Evolutionary conservation across 2,113 vertebrate genomes (phyloP), one percentile per base, ranked within the genome.

Genomic region (Callipepla californica): DNA sequence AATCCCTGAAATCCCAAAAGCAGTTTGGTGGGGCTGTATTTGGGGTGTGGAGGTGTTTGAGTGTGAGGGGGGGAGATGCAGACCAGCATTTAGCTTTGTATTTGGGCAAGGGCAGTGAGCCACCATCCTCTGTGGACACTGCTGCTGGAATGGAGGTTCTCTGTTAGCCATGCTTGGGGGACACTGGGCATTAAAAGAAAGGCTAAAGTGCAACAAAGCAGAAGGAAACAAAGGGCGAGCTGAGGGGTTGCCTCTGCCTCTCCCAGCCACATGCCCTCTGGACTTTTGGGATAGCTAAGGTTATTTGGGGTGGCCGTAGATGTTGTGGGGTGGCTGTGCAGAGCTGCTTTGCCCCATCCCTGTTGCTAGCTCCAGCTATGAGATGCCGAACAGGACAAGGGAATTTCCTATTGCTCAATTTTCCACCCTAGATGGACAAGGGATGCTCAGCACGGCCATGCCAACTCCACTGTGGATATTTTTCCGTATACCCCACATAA

Each of bases 381-480:
- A 73, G 88, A 90, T 75, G 91, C 87, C 65, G 59, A 93, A 92
- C 92, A 91, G 95, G 92, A 94, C 69, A 74, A 55, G 57, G 89
- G 84, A 69, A 87, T 72, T 96, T 94, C 94, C 95, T 91, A 92
- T 87, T 93, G 76, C 92, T 93, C 4, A 20, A 74, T 59, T 79
- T 92, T 92, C 80, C 13, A 66, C 61, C 80, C 82, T 76, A 20
- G 65, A 55, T 76, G 51, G 53, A 75, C 5, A 0, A 82, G 48
- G 74, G 47, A 92, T 3, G 8, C 89, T 90, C 86, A 59, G 73
- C 80, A 74, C 67, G 15, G 80, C 55, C 66, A 51, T 23, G 2
- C 14, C 6, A 2, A 47, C 81, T 74, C 34, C 0, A 34, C 40
- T 57, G 40, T 34, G 34, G 93, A 80, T 91, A 90, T 90, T 96